Evolutionary conservation across 2,888 invertebrate genomes (phyloP), one percentile per base, ranked within the genome.

Genomic region (Cryptus viduatorius): DNA sequence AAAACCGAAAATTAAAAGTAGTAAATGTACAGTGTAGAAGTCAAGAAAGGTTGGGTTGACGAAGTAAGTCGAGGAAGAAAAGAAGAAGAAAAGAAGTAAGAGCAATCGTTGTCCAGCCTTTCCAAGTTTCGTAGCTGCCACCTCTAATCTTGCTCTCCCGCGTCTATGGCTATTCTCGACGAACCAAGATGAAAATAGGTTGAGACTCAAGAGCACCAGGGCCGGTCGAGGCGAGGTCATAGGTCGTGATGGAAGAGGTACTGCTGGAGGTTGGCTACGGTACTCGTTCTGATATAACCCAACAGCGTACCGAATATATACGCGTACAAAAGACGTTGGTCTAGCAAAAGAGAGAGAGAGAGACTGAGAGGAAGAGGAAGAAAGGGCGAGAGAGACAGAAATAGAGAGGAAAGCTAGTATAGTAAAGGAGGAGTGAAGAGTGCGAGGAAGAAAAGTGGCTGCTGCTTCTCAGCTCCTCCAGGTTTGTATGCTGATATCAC

Each of bases 151-250:
- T 46, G 42, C 56, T 68, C 48, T 46, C 19, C 67, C 44, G 59
- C 59, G 59, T 59, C 59, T 31, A 14, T 65, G 65, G 64, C 65
- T 31, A 65, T 72, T 16, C 68, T 79, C 24, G 64, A 71, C 65
- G 69, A 86, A 75, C 79, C 87, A 69, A 78, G 84, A 84, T 82
- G 86, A 84, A 89, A 88, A 90, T 85, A 85, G 86, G 83, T 86
- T 84, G 82, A 72, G 82, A 69, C 86, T 85, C 79, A 67, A 85
- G 82, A 82, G 79, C 75, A 29, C 59, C 82, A 81, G 69, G 65
- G 73, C 72, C 73, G 53, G 72, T 65, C 37, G 50, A 73, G 59
- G 65, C 73, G 84, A 80, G 87, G 86, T 86, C 84, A 86, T 67
- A 77, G 82, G 82, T 87, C 84, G 81, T 83, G 80, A 76, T 76